Evolutionary conservation across 2,797 vertebrate genomes (phyloP), one percentile per base, ranked within the genome.

Genomic region (Eupleurogrammus muticus): DNA sequence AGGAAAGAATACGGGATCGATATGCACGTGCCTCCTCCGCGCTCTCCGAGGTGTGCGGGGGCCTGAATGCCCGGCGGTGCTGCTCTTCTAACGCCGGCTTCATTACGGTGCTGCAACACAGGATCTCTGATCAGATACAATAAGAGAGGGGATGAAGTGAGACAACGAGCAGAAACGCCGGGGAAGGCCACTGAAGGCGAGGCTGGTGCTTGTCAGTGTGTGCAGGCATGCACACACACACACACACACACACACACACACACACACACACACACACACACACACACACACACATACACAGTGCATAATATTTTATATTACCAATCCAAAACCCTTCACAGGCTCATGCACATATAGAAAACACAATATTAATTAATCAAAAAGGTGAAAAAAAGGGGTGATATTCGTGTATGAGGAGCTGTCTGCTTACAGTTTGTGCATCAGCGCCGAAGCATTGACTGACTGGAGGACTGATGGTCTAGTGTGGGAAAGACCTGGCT

Each of bases 1-100:
- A 90, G 84, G 81, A 85, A 92, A 91, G 82, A 85, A 90, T 89
- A 87, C 72, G 8, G 85, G 88, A 93, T 92, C 89, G 79, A 94
- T 92, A 90, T 79, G 89, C 77, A 89, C 73, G 84, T 60, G 66
- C 82, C 77, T 74, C 75, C 6, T 85, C 77, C 80, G 78, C 85
- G n/a, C 75, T 85, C 87, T 92, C 82, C 36, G 78, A 89, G 88
- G 89, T 88, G 84, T 76, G 88, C 63, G 50, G 75, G 86, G 84
- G 77, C 80, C 56, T 60, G 6, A 86, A 90, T 77, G 84, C 87
- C 90, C 67, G 48, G 81, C 54, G 66, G 86, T 85, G 85, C 66
- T 80, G 83, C 78, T 85, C 79, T 66, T 78, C 76, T 77, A 83
- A 88, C 85, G 75, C 73, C 16, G 80, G 80, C 86, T 87, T 91